Evolutionary conservation across 2,797 vertebrate genomes (phyloP).

Genomic region (Crenichthys baileyi): DNA sequence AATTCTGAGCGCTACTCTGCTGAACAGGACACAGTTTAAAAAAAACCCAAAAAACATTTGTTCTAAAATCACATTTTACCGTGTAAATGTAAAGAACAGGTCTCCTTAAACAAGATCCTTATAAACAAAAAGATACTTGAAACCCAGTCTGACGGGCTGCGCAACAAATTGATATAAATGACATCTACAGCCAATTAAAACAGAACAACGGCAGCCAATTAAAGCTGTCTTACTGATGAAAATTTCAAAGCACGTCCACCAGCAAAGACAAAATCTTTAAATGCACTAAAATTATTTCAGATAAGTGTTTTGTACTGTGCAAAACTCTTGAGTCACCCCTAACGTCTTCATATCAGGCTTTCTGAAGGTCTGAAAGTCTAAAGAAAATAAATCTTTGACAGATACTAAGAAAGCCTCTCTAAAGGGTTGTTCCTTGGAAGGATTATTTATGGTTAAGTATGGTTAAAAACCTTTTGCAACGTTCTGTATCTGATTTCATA

Average conservation of each 20-base stretch:
- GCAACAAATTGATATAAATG: background rate
- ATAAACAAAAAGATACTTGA: background rate
- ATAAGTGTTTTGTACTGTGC: background rate
- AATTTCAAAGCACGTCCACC: background rate
- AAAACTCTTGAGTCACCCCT: background rate
- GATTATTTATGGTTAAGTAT: background rate
- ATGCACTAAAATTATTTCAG: background rate
- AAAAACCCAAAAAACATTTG: background rate
- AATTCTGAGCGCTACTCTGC: too few relatives aligned
- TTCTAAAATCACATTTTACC: background rate
- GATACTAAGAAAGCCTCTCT: background rate
- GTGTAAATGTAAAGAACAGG: background rate
- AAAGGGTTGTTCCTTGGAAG: too few relatives aligned
- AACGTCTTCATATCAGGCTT: background rate
- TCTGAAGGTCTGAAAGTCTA: background rate
- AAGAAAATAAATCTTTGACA: background rate
- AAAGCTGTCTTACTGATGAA: background rate
- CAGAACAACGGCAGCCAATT: background rate
- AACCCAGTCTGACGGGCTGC: background rate
- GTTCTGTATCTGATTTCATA: background rate
- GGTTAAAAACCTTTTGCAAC: background rate
- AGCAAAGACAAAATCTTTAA: background rate
- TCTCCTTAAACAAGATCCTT: background rate
- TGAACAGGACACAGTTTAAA: too few relatives aligned
- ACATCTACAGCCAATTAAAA: background rate